Conservation (phyloP, 2,113 vertebrate genomes). For the Pituophis catenifer region DNA sequence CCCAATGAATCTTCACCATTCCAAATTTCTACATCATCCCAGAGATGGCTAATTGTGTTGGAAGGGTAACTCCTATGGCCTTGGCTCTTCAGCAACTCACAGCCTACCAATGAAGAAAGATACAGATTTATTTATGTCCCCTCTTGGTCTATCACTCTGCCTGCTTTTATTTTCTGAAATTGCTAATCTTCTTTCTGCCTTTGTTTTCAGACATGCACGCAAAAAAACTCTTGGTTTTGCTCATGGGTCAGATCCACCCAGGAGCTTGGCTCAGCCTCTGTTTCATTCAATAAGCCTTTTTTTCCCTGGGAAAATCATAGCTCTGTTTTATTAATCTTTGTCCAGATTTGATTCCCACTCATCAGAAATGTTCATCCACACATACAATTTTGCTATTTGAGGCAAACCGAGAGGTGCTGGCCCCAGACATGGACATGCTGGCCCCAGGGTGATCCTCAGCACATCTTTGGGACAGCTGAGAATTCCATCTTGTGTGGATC, state of each 20-base stretch:
- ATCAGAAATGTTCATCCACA: not conserved
- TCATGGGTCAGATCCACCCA: not conserved
- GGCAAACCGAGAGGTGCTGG: not conserved
- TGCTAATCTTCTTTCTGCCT: not conserved
- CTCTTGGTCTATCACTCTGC: not conserved
- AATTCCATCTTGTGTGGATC: not conserved
- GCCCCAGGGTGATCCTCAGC: not conserved
- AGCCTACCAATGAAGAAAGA: not conserved
- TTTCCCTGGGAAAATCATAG: not conserved
- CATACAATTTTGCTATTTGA: not conserved
- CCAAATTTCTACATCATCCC: not conserved
- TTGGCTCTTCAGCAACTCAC: not conserved
- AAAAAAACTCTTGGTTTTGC: not conserved
- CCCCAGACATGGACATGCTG: not conserved
- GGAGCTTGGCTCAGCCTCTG: not conserved
- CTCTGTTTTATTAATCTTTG: not conserved
- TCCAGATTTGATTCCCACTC: not conserved
- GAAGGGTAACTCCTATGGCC: not conserved
- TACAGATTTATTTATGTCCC: not conserved
- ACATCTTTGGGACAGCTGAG: not conserved
- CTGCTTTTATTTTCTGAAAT: not conserved
- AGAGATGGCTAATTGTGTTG: not conserved
- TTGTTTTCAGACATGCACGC: not conserved
- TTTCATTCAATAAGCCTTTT: not conserved
- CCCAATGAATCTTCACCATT: not conserved